Evolutionary conservation across 1,140 invertebrate species (phyloP).

Genomic region (Manduca sexta): DNA sequence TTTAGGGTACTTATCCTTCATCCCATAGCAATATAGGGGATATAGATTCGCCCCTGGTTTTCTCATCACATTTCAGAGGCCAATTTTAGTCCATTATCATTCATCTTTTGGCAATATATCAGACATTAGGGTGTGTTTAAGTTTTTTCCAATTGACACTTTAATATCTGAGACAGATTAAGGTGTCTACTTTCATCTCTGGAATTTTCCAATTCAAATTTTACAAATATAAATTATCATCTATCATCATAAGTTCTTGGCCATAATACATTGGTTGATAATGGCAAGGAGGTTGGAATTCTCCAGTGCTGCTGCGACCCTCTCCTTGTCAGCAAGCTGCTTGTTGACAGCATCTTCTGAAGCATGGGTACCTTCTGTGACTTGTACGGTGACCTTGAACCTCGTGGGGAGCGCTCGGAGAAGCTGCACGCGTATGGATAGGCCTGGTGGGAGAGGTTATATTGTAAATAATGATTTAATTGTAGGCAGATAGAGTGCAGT

Average conservation of each 20-base stretch:
- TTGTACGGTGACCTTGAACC: slow-evolving; percentile 92
- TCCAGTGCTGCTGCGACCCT: slow-evolving; percentile 97
- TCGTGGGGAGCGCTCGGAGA: slow-evolving; percentile 86
- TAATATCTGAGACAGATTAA: no score
- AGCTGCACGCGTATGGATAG: slow-evolving; percentile 88
- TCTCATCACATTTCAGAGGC: no score
- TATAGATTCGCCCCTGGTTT: no score
- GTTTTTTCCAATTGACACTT: no score
- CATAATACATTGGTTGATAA: slow-evolving; percentile 94
- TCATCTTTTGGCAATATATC: no score
- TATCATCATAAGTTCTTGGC: background rate
- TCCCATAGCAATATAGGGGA: no score
- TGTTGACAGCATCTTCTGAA: slow-evolving; percentile 95
- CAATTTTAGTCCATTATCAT: no score
- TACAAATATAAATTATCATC: no score
- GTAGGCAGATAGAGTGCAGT: background rate
- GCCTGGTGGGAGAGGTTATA: slow-evolving; percentile 39
- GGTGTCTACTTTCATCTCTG: no score
- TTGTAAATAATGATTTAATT: background rate
- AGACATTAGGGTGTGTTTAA: no score
- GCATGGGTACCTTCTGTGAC: slow-evolving; percentile 95
- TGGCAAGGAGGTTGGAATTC: slow-evolving; percentile 91
- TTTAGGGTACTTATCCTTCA: no score
- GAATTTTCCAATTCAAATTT: no score
- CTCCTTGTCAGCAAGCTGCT: slow-evolving; percentile 98